phyloP scores from a whole-genome alignment of 2,888 invertebrate genomes.

The Pterostichus madidus region DNA sequence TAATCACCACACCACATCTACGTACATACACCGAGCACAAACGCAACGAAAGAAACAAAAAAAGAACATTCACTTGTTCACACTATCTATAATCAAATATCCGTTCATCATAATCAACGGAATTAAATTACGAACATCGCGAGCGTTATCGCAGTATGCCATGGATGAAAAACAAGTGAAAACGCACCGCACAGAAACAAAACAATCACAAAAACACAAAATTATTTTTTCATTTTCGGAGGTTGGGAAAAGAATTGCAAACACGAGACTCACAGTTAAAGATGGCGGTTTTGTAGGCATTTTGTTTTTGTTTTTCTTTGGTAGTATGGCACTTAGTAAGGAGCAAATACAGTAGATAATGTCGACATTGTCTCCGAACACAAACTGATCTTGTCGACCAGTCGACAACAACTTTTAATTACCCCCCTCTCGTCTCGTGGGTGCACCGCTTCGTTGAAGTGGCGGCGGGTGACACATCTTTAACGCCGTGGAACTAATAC shows the following conservation, averaged over 20 bases:
- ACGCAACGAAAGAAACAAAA: slow-evolving; percentile 4
- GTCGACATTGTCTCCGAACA: slow-evolving; percentile 16
- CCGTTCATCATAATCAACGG: slow-evolving; percentile 7
- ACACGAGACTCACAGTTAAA: slow-evolving; percentile 20
- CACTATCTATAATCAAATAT: slow-evolving; percentile 51
- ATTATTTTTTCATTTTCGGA: too few species aligned
- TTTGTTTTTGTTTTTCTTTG: background rate
- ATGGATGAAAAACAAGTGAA: too few species aligned
- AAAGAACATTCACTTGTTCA: slow-evolving; percentile 28
- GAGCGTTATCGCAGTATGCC: background rate
- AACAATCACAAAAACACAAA: background rate
- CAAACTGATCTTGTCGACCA: slow-evolving; percentile 55
- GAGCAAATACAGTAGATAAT: background rate
- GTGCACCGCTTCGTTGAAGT: background rate
- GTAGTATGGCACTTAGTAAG: background rate
- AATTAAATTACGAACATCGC: background rate
- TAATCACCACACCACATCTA: slow-evolving; percentile 34
- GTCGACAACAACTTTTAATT: slow-evolving; percentile 51
- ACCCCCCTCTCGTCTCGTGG: slow-evolving; percentile 30
- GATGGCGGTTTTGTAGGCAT: slow-evolving; percentile 27
- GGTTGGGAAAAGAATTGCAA: too few species aligned
- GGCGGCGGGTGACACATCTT: background rate
- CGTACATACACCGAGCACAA: background rate
- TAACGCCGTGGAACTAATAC: slow-evolving; percentile 8
- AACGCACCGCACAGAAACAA: background rate